Conservation (phyloP, 1,140 invertebrate genomes). For the Streblospio benedicti region DNA sequence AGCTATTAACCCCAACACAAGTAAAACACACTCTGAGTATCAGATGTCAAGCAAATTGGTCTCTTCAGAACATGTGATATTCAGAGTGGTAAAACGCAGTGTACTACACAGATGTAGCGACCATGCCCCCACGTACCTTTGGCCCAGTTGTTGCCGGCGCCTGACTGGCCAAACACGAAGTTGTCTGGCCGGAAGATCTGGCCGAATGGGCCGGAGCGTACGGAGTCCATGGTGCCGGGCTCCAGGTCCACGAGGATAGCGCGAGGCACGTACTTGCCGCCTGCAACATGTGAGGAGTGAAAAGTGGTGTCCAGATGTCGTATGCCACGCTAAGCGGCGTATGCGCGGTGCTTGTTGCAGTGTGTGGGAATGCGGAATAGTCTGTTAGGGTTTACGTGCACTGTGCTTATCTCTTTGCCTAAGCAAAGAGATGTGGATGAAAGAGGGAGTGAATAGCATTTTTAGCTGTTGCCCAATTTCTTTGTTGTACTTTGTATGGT, state of each 20-base stretch:
- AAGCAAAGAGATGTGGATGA: conserved; percentile 7
- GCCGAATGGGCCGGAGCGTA: conserved; percentile 40
- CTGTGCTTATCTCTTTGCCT: neutral
- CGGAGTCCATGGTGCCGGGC: conserved; percentile 43
- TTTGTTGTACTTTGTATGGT: neutral
- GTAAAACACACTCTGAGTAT: too few species aligned
- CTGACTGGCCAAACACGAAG: conserved; percentile 56
- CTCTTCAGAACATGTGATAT: too few species aligned
- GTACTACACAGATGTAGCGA: too few species aligned
- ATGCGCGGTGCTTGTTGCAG: neutral
- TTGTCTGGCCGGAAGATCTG: conserved; percentile 43
- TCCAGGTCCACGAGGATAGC: conserved; percentile 70
- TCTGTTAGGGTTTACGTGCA: neutral
- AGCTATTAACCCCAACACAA: too few species aligned
- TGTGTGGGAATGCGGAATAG: conserved; percentile 8
- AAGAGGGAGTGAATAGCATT: too few species aligned
- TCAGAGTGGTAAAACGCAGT: too few species aligned
- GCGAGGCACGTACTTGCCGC: conserved; percentile 78
- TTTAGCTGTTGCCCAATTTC: too few species aligned
- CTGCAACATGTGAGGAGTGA: neutral
- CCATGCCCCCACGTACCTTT: conserved; percentile 60
- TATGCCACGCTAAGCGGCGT: neutral
- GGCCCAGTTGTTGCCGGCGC: conserved; percentile 75
- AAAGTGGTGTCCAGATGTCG: neutral
- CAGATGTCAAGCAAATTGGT: too few species aligned